Percentiles rank a stretch among this genome's conserved stretches.
Conservation (phyloP, 2,113 vertebrate species). For the Corythaixoides concolor region DNA sequence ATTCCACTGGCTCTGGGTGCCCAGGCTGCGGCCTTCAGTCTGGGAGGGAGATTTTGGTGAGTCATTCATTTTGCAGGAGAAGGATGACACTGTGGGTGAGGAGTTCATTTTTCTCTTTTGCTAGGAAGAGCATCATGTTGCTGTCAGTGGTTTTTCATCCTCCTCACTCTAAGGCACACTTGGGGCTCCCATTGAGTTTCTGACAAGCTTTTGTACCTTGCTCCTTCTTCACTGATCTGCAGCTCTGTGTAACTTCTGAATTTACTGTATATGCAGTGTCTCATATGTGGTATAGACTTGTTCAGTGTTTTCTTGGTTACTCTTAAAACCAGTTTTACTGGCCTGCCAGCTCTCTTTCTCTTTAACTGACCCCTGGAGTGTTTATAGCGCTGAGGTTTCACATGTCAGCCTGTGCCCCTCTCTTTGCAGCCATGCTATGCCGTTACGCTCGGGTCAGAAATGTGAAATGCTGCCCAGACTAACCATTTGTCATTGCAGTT, state of each 20-base stretch:
- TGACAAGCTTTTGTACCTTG: neutral
- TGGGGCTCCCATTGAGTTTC: neutral
- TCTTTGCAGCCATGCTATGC: neutral
- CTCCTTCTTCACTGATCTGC: neutral
- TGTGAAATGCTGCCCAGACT: neutral
- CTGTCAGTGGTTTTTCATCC: neutral
- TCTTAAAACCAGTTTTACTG: neutral
- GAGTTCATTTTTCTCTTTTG: neutral
- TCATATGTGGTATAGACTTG: neutral
- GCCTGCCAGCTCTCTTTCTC: neutral
- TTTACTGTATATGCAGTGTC: neutral
- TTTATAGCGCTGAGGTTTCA: neutral
- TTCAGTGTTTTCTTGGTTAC: neutral
- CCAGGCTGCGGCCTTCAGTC: accelerated
- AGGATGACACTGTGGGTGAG: neutral
- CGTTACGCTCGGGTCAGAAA: accelerated
- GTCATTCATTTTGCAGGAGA: accelerated
- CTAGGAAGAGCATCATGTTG: neutral
- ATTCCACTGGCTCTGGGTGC: neutral
- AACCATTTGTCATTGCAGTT: neutral
- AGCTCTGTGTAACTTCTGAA: neutral
- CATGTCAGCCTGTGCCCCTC: neutral
- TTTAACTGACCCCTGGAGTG: accelerated
- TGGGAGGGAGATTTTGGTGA: neutral
- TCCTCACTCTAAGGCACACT: accelerated